Evolutionary conservation across 1,140 invertebrate species (phyloP), one percentile per base, ranked within the genome.

Genomic region (Brachionus rotundiformis): DNA sequence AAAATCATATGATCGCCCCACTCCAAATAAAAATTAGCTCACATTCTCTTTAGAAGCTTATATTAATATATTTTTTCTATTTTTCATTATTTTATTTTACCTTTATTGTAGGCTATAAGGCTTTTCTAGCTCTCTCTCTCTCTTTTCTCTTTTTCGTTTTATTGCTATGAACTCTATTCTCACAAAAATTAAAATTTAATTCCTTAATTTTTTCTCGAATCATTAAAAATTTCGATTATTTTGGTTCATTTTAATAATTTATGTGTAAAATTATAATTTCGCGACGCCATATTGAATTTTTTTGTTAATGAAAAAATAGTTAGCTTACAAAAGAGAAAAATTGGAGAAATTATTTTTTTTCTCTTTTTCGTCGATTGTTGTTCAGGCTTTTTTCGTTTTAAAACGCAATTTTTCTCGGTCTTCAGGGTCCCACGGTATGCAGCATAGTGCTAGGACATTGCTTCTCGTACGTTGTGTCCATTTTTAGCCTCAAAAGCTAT

Each of bases 301-400:
- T 68, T 68, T 68, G 63, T 68, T 68, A 68, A 68, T 68, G 63
- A 68, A 68, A 61, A 68, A 68, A 68, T 68, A 68, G 63, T 36
- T 68, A 68, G 63, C 63, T 68, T 68, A 68, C 63, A 68, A 68
- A 68, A 68, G 63, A 68, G 63, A 68, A 68, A 68, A 68, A 68
- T 36, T 68, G 36, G 33, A 31, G 36, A 68, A 68, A 68, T 36
- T 36, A 33, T 19, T 68, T 68, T 68, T 63, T 68, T 68, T 68
- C 63, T 68, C 33, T 68, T 63, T 68, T 68, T 68, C 63, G 63
- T 68, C 63, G 63, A 68, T 68, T 68, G 29, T 68, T 68, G n/a
- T 68, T 68, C 31, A 68, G 16, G 31, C 13, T 33, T 68, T 68
- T 36, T 36, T 36, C 63, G 33, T 36, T 68, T 19, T n/a, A n/a